Conservation (phyloP, 37 sponge, comb jelly and placozoan genomes). For the Chondrosia reniformis region DNA sequence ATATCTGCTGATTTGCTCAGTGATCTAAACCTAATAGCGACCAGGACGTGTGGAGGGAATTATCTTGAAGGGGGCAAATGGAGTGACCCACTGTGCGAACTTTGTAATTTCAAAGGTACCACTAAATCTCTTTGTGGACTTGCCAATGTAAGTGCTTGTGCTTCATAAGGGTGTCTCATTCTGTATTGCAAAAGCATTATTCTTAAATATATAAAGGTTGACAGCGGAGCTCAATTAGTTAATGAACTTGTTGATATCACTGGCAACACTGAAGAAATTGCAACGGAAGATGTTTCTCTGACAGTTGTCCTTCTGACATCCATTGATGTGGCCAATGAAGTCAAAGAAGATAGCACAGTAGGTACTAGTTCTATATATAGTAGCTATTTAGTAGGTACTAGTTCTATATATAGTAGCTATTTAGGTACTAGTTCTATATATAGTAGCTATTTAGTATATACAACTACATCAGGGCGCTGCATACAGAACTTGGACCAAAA, state of each 20-base stretch:
- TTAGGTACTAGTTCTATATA: no score
- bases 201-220: neutral
- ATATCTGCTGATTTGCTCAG: neutral
- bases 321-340: neutral
- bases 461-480: no score
- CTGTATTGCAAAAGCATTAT: no score
- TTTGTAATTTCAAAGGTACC: constrained; percentile 26
- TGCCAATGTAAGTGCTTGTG: constrained; percentile 29
- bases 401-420: no score
- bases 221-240: neutral
- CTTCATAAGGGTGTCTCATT: no score
- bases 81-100: neutral
- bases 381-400: no score
- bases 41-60: constrained; percentile 38
- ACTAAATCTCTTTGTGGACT: constrained; percentile 24
- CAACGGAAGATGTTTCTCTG: neutral
- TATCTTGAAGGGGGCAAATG: constrained; percentile 32
- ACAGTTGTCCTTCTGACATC: neutral
- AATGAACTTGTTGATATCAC: neutral
- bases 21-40: constrained; percentile 3
- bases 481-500: no score
- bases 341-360: neutral
- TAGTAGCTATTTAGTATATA: no score
- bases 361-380: neutral
- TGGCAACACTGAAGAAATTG: neutral